These are phyloP conservation scores for Endotricha flammealis DNA, from an alignment of 2,888 invertebrate genomes.

Conservation along the genomic window DNA sequence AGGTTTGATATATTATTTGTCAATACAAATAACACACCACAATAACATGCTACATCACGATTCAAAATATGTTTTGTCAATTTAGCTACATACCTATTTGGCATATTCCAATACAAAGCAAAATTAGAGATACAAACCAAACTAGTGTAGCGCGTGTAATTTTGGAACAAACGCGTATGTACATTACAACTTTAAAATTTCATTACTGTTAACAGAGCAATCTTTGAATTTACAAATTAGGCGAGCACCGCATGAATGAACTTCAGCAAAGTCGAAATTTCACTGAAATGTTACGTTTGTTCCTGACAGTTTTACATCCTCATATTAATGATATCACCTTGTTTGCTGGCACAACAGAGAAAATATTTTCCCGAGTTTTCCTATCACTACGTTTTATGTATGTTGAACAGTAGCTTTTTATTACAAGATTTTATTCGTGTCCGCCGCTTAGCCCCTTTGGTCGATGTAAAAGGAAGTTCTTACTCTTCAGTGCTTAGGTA, in stretches of 20 bases:
- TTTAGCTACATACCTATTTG: too few relatives aligned
- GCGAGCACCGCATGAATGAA: background rate
- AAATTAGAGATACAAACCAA: background rate
- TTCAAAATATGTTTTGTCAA: too few relatives aligned
- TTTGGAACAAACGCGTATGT: background rate
- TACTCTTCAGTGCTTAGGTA: too few relatives aligned
- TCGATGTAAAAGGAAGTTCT: too few relatives aligned
- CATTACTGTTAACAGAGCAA: constrained; percentile 2
- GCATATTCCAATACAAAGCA: background rate
- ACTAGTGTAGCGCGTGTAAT: background rate
- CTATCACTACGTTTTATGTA: background rate
- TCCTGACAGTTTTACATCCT: constrained; percentile 33
- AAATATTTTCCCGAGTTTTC: background rate
- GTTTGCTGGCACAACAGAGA: constrained; percentile 4
- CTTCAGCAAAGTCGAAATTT: constrained; percentile 1
- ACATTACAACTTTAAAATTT: constrained; percentile 4
- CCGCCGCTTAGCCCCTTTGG: too few relatives aligned
- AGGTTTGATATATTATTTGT: too few relatives aligned
- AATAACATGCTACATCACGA: too few relatives aligned
- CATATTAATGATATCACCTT: constrained; percentile 36
- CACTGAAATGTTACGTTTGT: constrained; percentile 14
- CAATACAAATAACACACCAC: too few relatives aligned
- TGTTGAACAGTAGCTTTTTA: background rate
- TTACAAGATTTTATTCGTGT: background rate
- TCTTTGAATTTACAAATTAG: constrained; percentile 4